Evolutionary conservation across 2,797 vertebrate genomes (phyloP).

Genomic region (Xiphorhynchus erythropygius): DNA sequence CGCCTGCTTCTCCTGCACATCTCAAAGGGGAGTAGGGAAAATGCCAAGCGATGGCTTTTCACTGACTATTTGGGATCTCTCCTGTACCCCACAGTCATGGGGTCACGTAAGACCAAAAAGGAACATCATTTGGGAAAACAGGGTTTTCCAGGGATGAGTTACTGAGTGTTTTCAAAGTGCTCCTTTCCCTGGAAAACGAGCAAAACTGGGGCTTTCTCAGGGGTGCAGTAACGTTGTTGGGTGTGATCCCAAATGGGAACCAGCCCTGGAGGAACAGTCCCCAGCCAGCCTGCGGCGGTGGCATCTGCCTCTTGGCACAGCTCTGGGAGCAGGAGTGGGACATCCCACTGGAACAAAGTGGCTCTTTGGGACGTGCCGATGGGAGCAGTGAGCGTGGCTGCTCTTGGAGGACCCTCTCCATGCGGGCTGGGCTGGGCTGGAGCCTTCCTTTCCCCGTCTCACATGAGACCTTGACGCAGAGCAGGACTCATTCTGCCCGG

Average conservation of each 20-base stretch:
- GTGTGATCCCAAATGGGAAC: not conserved
- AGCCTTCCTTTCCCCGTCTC: not conserved
- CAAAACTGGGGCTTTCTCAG: not conserved
- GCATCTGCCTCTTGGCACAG: not conserved
- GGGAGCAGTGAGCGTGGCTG: not conserved
- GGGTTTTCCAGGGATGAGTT: not conserved
- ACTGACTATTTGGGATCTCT: not conserved
- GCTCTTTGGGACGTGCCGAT: not conserved
- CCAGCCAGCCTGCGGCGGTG: not conserved
- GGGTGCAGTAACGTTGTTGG: not conserved
- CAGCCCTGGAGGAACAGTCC: not conserved
- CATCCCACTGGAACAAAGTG: not conserved
- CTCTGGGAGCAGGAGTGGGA: not conserved
- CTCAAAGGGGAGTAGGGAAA: not conserved
- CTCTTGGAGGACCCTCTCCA: fast-evolving
- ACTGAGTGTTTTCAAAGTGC: not conserved
- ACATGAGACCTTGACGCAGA: not conserved
- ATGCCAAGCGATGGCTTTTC: not conserved
- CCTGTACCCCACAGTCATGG: not conserved
- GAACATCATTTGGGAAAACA: not conserved
- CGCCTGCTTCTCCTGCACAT: not conserved
- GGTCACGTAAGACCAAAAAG: not conserved
- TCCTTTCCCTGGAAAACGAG: not conserved
- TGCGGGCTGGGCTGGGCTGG: not conserved
- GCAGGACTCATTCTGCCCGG: not conserved